Evolutionary conservation across 2,113 vertebrate genomes (phyloP), one percentile per base, ranked within the genome.

Genomic region (Scomber colias): DNA sequence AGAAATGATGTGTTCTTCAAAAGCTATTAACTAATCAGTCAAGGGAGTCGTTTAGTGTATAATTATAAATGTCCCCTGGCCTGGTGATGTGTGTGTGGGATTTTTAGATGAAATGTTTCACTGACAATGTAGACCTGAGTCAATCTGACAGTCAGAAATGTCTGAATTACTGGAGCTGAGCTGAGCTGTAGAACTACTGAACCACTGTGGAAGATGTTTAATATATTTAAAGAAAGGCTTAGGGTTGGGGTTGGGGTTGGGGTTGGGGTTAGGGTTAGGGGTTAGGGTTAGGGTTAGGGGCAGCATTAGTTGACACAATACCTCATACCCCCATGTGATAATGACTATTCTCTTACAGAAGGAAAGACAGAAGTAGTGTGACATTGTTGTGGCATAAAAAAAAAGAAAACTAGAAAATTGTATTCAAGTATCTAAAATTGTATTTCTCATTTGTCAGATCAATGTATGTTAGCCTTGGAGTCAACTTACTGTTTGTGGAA

Each of bases 1-100:
- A 69, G 9, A 51, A 55, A 44, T 48, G 21, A 56, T 56, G 63
- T 40, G 45, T 79, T 74, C 55, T 21, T 80, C 60, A 40, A 63
- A 62, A 70, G 81, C 44, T 59, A 81, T 76, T 76, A 71, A 84
- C 27, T 57, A 77, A 81, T 84, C 69, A 78, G 48, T 84, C 74
- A 77, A 19, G 19, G 53, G 46, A 81, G 27, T 40, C 30, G 19
- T 80, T 76, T 57, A 65, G 4, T 16, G 60, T 31, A 60, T 75
- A 71, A 79, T 82, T 82, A 67, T 51, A n/a, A 60, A 71, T 40
- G n/a, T 82, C 53, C 57, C 56, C 31, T 53, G 53, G 59, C 46
- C 57, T 63, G n/a, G 10, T 63, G 50, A 66, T 49, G 80, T 61
- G 61, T 67, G 27, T 67, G 27, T 77, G 24, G 35, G 73, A 55